Conservation (phyloP, 2,888 invertebrate species). For the Eupithecia abbreviata region DNA sequence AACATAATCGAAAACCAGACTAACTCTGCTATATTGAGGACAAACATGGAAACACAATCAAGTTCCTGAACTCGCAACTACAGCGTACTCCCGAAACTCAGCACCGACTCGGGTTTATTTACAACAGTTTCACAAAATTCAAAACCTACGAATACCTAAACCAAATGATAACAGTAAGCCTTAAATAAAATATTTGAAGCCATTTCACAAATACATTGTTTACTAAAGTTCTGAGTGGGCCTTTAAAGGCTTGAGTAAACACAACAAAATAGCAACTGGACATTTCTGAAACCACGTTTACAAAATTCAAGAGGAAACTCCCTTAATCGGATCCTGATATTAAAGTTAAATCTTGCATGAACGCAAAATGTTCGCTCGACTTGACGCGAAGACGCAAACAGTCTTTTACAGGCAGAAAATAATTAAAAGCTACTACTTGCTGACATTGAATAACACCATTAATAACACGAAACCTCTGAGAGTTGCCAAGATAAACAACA, state of each 20-base stretch:
- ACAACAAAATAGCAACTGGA: conserved; percentile 30
- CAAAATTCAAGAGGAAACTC: conserved; percentile 45
- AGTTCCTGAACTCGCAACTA: conserved; percentile 26
- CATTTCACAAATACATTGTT: conserved; percentile 31
- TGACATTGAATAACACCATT: conserved; percentile 77
- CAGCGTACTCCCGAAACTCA: conserved; percentile 3
- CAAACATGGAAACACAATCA: conserved; percentile 35
- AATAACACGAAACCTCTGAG: conserved; percentile 74
- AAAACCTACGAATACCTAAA: conserved; percentile 13
- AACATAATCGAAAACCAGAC: conserved; percentile 5
- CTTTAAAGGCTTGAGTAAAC: conserved; percentile 20
- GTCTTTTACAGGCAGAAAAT: conserved; percentile 66
- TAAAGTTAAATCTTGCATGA: conserved; percentile 64
- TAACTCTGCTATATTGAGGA: conserved; percentile 24
- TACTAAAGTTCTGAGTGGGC: conserved; percentile 23
- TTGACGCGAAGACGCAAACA: conserved; percentile 63
- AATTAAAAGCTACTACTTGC: conserved; percentile 74
- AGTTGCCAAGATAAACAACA: conserved; percentile 75
- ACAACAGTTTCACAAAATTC: conserved; percentile 17
- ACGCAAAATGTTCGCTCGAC: conserved; percentile 61
- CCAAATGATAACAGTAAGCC: conserved; percentile 17
- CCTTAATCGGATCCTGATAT: conserved; percentile 46
- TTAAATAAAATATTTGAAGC: conserved; percentile 24
- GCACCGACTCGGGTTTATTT: conserved; percentile 9
- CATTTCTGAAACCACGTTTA: conserved; percentile 38